Conservation (phyloP, 2,797 vertebrate genomes). For the Chiloscyllium punctatum region DNA sequence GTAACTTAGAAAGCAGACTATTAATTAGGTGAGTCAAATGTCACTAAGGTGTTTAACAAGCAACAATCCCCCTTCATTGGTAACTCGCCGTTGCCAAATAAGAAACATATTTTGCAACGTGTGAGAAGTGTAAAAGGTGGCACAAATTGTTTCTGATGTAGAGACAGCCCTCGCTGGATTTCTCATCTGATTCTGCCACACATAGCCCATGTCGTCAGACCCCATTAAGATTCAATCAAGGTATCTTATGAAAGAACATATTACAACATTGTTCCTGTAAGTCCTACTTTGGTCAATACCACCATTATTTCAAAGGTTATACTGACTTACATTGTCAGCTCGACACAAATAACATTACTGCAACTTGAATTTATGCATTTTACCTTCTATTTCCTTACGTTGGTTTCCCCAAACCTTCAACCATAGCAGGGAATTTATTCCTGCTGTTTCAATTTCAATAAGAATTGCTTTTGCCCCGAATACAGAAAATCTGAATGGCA, state of each 20-base stretch:
- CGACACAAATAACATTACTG: not conserved
- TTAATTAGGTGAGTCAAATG: too few relatives aligned
- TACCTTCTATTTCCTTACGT: not conserved
- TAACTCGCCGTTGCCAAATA: too few relatives aligned
- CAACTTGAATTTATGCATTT: not conserved
- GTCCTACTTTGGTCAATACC: not conserved
- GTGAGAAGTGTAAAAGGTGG: too few relatives aligned
- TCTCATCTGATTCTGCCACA: too few relatives aligned
- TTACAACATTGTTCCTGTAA: not conserved
- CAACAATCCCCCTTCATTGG: too few relatives aligned
- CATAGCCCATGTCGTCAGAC: too few relatives aligned
- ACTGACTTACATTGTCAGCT: not conserved
- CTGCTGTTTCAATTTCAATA: not conserved
- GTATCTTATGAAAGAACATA: not conserved
- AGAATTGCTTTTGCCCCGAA: not conserved
- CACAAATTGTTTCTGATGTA: too few relatives aligned
- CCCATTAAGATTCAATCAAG: not conserved
- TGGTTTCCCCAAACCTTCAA: not conserved
- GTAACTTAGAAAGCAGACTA: too few relatives aligned
- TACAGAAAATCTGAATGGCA: not conserved
- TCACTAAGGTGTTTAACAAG: too few relatives aligned
- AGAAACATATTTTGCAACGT: too few relatives aligned
- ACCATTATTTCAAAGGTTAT: not conserved
- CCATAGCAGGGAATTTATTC: not conserved
- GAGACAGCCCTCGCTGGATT: too few relatives aligned